Evolutionary conservation across 1,140 invertebrate species (phyloP).

Genomic region (Drosophila bifasciata): DNA sequence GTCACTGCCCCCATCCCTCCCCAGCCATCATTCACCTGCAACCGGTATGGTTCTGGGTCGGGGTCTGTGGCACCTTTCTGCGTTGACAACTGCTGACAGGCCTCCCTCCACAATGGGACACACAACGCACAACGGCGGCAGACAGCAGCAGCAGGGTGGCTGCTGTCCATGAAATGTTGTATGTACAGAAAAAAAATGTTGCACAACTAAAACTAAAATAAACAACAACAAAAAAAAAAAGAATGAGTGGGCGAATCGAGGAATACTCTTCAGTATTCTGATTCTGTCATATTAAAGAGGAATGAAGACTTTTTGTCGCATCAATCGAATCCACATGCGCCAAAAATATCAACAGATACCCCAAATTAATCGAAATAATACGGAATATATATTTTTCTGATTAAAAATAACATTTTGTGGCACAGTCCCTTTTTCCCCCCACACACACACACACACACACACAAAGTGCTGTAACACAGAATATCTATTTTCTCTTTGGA

Average conservation of each 20-base stretch:
- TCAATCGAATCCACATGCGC: too few species aligned
- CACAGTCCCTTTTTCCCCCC: background rate
- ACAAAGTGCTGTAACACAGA: constrained; percentile 4
- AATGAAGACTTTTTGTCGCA: too few species aligned
- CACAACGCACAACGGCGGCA: constrained; percentile 12
- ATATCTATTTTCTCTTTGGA: constrained; percentile 22
- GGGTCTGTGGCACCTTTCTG: constrained; percentile 49
- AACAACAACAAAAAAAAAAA: background rate
- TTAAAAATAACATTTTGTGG: too few species aligned
- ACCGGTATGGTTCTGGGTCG: constrained; percentile 25
- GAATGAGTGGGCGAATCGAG: background rate
- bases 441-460: too few species aligned
- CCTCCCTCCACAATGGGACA: constrained; percentile 9
- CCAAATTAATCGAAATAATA: too few species aligned
- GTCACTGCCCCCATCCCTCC: background rate
- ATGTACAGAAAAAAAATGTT: constrained; percentile 35
- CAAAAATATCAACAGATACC: too few species aligned
- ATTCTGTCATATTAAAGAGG: too few species aligned
- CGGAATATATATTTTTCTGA: too few species aligned
- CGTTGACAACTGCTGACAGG: constrained; percentile 75
- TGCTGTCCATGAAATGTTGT: constrained; percentile 31
- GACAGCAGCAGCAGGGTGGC: too few species aligned
- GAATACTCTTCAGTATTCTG: background rate
- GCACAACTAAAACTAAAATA: constrained; percentile 20
- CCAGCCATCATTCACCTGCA: constrained; percentile 15